Evolutionary conservation across 2,888 invertebrate species (phyloP).

Genomic region (Calameuta idolon): DNA sequence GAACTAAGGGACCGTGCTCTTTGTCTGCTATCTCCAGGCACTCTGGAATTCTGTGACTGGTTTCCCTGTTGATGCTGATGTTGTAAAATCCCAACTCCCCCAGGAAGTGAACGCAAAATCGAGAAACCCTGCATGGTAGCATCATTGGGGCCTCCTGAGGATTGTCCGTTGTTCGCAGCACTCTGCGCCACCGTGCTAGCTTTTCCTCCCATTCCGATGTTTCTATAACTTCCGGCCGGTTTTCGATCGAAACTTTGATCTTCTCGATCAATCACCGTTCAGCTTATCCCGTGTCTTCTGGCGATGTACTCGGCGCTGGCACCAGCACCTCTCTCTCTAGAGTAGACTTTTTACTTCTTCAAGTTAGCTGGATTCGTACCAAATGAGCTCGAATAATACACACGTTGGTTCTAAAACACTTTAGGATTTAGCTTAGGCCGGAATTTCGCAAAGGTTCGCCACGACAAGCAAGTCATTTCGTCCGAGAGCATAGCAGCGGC

Average conservation of each 20-base stretch:
- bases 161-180: constrained; percentile 73
- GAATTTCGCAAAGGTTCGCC: constrained; percentile 49
- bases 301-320: neutral
- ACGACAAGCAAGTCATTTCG: constrained; percentile 60
- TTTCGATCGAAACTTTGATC: neutral
- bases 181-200: constrained; percentile 78
- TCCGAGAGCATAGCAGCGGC: constrained; percentile 41
- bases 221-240: neutral
- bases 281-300: neutral
- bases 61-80: constrained; percentile 69
- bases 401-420: constrained; percentile 42
- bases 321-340: neutral
- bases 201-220: constrained; percentile 81
- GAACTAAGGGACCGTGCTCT: constrained; percentile 86
- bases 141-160: constrained; percentile 79
- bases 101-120: constrained; percentile 76
- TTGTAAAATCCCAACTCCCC: constrained; percentile 79
- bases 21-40: constrained; percentile 71
- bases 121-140: constrained; percentile 74
- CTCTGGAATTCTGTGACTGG: constrained; percentile 60
- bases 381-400: constrained; percentile 28
- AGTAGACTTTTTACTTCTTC: constrained; percentile 1
- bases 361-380: neutral
- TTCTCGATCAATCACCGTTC: neutral
- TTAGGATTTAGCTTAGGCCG: constrained; percentile 53